phyloP scores from a whole-genome alignment of 35 echinoderm and acorn worm species.

The Lytechinus variegatus region DNA sequence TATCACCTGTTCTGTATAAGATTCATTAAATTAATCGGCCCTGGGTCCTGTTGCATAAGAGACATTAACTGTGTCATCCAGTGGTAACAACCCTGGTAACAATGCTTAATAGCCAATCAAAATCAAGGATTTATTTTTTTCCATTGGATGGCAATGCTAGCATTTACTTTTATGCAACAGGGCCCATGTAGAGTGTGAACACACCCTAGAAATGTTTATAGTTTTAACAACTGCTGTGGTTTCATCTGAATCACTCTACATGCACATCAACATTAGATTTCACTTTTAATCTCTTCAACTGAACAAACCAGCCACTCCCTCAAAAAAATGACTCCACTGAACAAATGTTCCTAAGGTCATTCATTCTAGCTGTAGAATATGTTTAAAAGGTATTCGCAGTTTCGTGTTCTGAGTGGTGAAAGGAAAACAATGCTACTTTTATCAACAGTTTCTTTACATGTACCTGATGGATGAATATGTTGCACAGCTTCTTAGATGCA shows the following conservation, averaged over 20 bases:
- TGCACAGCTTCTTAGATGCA: too few relatives aligned
- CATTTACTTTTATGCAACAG: too few relatives aligned
- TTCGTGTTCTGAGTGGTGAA: not conserved
- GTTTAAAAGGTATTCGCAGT: not conserved
- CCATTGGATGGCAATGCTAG: too few relatives aligned
- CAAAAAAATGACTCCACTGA: not conserved
- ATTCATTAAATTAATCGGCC: too few relatives aligned
- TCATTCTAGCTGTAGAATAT: not conserved
- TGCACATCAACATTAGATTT: not conserved
- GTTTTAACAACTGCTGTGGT: not conserved
- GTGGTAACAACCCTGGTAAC: too few relatives aligned
- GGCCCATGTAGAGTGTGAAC: not conserved
- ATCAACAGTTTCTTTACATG: not conserved
- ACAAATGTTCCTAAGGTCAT: not conserved
- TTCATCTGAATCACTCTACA: not conserved
- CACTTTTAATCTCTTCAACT: not conserved
- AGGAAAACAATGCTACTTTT: not conserved
- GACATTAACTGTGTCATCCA: too few relatives aligned
- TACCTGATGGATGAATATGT: too few relatives aligned
- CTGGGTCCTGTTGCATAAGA: too few relatives aligned
- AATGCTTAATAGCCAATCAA: too few relatives aligned
- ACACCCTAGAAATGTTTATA: not conserved
- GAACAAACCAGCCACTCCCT: not conserved
- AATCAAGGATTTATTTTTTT: too few relatives aligned
- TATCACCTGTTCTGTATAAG: too few relatives aligned